Percentiles rank a stretch among this genome's conserved stretches.
These are phyloP conservation scores for Periophthalmodon schlosseri DNA, from an alignment of 2,113 vertebrate species.

Conservation along the genomic window DNA sequence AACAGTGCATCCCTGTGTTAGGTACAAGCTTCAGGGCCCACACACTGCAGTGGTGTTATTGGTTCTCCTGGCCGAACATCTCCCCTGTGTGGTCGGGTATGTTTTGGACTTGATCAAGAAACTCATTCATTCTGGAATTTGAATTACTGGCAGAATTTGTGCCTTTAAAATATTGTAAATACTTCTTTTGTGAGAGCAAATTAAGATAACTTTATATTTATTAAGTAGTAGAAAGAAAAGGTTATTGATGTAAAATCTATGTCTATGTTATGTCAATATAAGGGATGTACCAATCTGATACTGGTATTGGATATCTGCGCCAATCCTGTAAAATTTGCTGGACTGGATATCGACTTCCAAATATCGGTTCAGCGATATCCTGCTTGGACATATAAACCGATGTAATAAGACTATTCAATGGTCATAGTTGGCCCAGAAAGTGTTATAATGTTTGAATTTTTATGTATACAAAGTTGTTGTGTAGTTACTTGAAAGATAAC, in stretches of 20 bases:
- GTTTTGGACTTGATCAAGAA: not conserved
- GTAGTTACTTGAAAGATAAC: too few species aligned
- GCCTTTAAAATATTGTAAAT: not conserved
- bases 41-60: slow-evolving; percentile 18
- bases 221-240: not conserved
- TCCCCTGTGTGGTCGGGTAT: slow-evolving; percentile 6
- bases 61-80: slow-evolving; percentile 7
- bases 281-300: too few species aligned
- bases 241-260: not conserved
- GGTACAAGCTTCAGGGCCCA: slow-evolving; percentile 22
- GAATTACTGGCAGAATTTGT: not conserved
- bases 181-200: not conserved
- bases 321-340: too few species aligned
- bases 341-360: too few species aligned
- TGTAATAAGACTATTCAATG: too few species aligned
- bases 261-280: too few species aligned
- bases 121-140: slow-evolving; percentile 1
- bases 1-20: slow-evolving; percentile 26
- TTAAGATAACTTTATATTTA: not conserved
- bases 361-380: too few species aligned
- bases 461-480: too few species aligned
- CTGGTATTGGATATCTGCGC: too few species aligned
- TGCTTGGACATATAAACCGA: too few species aligned
- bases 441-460: too few species aligned
- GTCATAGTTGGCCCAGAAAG: too few species aligned